A percentile compares a stretch with the other conserved stretches of the same genome.
Evolutionary conservation across 2,888 invertebrate genomes (phyloP).

Genomic region (Volucella zonaria): DNA sequence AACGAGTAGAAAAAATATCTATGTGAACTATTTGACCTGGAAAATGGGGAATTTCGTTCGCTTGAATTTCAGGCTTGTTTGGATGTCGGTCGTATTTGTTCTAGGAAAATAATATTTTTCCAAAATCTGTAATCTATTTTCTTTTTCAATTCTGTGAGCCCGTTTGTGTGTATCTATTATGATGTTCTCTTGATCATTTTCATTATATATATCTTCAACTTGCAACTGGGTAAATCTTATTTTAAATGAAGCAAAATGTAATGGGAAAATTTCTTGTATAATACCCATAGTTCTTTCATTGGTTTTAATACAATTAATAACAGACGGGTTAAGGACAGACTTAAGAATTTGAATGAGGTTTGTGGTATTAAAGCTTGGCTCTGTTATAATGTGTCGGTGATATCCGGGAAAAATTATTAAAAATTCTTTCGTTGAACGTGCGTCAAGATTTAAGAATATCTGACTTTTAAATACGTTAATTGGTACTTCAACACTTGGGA

Average conservation of each 20-base stretch:
- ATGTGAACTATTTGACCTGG: slow-evolving; percentile 61
- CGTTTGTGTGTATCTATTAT: slow-evolving; percentile 8
- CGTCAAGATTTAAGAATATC: background rate
- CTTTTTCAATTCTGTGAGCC: slow-evolving; percentile 49
- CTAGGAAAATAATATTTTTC: slow-evolving; percentile 53
- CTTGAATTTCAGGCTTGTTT: background rate
- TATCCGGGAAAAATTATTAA: background rate
- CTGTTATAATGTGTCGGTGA: background rate
- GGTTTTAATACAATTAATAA: slow-evolving; percentile 20
- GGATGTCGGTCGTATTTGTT: slow-evolving; percentile 54
- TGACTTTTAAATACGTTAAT: slow-evolving; percentile 50
- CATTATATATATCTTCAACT: slow-evolving; percentile 7
- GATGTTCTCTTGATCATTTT: background rate
- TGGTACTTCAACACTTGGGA: slow-evolving; percentile 41
- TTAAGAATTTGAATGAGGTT: slow-evolving; percentile 15
- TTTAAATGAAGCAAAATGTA: slow-evolving; percentile 11
- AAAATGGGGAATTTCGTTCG: slow-evolving; percentile 50
- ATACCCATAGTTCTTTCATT: slow-evolving; percentile 12
- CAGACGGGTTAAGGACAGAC: slow-evolving; percentile 16
- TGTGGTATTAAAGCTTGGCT: background rate
- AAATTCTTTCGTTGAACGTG: too few relatives aligned
- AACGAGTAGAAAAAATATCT: slow-evolving; percentile 57
- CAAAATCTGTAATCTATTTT: slow-evolving; percentile 53
- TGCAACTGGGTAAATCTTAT: background rate
- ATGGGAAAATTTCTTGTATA: slow-evolving; percentile 26